Percentiles rank a stretch among this genome's conserved stretches.
These are phyloP conservation scores for Agrochola macilenta DNA, from an alignment of 2,888 invertebrate genomes.

Conservation along the genomic window DNA sequence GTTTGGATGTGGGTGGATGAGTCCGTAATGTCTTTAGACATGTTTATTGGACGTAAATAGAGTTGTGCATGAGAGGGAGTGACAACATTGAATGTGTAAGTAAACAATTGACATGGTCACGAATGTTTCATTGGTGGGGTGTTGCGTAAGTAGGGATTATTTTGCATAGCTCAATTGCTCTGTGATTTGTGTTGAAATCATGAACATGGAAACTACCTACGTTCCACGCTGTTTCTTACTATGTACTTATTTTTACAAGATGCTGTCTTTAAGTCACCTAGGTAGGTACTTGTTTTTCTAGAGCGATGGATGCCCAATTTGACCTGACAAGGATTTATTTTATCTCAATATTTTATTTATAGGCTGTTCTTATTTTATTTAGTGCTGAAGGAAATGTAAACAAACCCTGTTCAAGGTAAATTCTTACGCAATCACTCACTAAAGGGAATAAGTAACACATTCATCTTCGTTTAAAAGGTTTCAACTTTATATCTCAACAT, in stretches of 20 bases:
- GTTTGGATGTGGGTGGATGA: constrained; percentile 43
- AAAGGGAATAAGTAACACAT: neutral
- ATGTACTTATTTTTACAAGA: neutral
- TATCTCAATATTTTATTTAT: neutral
- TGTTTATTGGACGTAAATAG: constrained; percentile 41
- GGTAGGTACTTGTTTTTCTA: neutral
- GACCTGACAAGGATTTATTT: neutral
- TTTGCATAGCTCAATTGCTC: neutral
- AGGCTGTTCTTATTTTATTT: too few species aligned
- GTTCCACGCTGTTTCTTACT: neutral
- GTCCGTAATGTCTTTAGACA: constrained; percentile 27
- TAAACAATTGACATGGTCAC: constrained; percentile 31
- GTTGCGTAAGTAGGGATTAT: constrained; percentile 3
- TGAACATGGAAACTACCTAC: neutral
- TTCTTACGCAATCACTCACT: neutral
- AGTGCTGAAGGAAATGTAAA: neutral
- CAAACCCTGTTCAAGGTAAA: neutral
- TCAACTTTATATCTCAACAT: neutral
- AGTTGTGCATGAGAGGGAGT: constrained; percentile 30
- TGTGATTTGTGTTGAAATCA: neutral
- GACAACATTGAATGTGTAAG: constrained; percentile 11
- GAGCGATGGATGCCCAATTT: neutral
- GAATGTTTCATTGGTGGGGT: neutral
- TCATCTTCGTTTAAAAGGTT: neutral
- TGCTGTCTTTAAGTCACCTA: neutral